Evolutionary conservation across 2,113 vertebrate species (phyloP), one percentile per base, ranked within the genome.

Genomic region (Varanus salvator): DNA sequence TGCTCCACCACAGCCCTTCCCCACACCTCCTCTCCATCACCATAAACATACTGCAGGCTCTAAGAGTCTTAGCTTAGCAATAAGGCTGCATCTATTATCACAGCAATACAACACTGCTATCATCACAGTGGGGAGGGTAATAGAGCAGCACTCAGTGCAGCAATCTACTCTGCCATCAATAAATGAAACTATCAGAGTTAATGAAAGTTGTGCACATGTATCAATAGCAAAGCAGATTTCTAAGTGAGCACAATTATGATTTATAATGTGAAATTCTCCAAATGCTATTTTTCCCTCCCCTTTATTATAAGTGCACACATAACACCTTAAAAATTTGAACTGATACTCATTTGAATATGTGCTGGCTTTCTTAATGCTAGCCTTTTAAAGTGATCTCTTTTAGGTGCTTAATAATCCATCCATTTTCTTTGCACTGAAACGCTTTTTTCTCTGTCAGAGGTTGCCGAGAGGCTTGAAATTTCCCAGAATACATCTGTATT

Each of bases 121-220:
- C 97, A 97, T 97, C 97, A 96, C 97, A 97, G 96, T 93, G 84
- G 96, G 96, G 93, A 95, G 91, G 92, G 95, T 94, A 95, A 96
- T 88, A 91, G 72, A 92, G 88, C 64, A 95, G 93, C 95, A 92
- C 93, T 96, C 89, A 92, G 91, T 94, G 93, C 93, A 95, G 92
- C 96, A 95, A 96, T 94, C 94, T 95, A 92, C 92, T 95, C 91
- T 93, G 92, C 94, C 93, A 93, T 95, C 93, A 69, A 93, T 96
- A 97, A 90, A 91, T 91, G 84, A 80, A 95, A 93, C 93, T 90
- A 93, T 95, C 96, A 92, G 93, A 94, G 95, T 87, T 96, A 97
- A 96, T 96, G 93, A 95, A 91, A 95, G 93, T 93, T 96, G 90
- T 68, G 75, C 34, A 85, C 94, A 92, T 93, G 92, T 95, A 96